Percentiles rank a stretch among this genome's conserved stretches.
Evolutionary conservation across 2,113 vertebrate species (phyloP).

Genomic region (Phylloscopus whistleri): DNA sequence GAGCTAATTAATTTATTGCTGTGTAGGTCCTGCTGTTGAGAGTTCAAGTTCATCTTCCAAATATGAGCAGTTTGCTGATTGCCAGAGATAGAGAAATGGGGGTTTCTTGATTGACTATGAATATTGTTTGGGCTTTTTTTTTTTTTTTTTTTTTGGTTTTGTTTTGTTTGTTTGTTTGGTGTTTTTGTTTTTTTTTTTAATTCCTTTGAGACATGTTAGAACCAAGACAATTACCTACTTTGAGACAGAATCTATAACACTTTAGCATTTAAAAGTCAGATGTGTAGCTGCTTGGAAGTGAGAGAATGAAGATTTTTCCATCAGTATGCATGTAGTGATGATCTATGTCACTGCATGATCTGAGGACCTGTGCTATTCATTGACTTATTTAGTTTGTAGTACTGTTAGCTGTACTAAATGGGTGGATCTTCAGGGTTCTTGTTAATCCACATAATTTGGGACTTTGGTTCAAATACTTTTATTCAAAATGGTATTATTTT

Average conservation of each 20-base stretch:
- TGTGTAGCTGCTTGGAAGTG: background rate
- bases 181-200: background rate
- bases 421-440: background rate
- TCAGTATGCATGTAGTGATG: background rate
- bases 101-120: background rate
- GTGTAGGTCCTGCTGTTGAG: background rate
- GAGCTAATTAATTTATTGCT: background rate
- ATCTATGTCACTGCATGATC: background rate
- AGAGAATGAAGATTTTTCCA: background rate
- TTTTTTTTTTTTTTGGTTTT: background rate
- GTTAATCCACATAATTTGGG: background rate
- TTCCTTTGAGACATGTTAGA: background rate
- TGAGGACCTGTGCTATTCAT: background rate
- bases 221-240: background rate
- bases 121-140: background rate
- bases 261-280: background rate
- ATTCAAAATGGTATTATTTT: background rate
- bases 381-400: background rate
- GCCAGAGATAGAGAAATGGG: background rate
- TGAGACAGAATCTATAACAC: background rate
- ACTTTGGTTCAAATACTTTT: background rate
- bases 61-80: background rate
- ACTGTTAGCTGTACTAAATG: background rate
- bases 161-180: too few species aligned
- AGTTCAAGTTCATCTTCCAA: constrained; percentile 9